Conservation (phyloP, 2,888 invertebrate genomes). For the Zygothrica quintamaculata region DNA sequence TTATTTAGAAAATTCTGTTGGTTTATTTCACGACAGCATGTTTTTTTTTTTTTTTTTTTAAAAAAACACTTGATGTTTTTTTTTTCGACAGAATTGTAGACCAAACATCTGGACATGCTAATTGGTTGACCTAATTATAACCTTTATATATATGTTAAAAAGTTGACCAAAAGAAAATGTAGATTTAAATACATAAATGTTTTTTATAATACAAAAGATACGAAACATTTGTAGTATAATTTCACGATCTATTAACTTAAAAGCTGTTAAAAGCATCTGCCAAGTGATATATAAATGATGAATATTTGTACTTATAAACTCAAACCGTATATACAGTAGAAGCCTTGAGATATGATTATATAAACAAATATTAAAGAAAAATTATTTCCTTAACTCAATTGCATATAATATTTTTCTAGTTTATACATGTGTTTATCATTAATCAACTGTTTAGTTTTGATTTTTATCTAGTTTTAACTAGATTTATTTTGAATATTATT, state of each 20-base stretch:
- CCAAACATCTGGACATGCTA: constrained; percentile 42
- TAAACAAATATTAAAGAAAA: constrained; percentile 43
- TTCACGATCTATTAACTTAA: not conserved
- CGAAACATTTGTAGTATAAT: not conserved
- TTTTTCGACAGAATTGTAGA: constrained; percentile 17
- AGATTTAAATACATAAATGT: not conserved
- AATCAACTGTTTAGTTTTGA: constrained; percentile 10
- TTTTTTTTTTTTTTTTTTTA: too few relatives aligned
- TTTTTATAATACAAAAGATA: not conserved
- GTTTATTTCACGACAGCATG: constrained; percentile 40
- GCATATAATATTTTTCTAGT: constrained; percentile 18
- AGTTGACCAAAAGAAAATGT: constrained; percentile 15
- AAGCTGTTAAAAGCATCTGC: constrained; percentile 7
- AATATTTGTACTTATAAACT: constrained; percentile 1
- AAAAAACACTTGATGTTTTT: constrained; percentile 34
- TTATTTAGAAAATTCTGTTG: constrained; percentile 40
- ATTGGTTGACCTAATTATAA: constrained; percentile 51
- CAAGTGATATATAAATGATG: constrained; percentile 23
- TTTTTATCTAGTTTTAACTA: not conserved
- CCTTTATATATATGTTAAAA: constrained; percentile 11
- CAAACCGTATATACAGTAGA: not conserved
- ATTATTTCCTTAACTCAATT: constrained; percentile 27
- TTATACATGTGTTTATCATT: constrained; percentile 18
- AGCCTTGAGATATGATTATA: constrained; percentile 32
- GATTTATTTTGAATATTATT: too few relatives aligned